A percentile compares a stretch with the other conserved stretches of the same genome.
Conservation (phyloP, 2,888 invertebrate genomes). For the Archips xylosteana region DNA sequence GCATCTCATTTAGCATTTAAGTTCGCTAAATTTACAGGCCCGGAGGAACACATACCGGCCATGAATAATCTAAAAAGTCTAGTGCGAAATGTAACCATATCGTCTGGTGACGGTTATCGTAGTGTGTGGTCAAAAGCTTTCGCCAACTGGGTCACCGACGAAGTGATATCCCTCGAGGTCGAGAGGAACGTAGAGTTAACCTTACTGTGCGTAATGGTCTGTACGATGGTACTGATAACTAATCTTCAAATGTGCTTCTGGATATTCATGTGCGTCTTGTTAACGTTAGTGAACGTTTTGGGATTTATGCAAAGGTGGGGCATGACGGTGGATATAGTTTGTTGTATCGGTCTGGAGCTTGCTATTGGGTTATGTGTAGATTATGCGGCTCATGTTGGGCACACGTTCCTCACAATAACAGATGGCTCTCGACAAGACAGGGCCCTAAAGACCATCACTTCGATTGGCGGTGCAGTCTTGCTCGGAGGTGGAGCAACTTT, state of each 20-base stretch:
- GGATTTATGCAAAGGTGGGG: slow-evolving; percentile 94
- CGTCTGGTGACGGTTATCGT: slow-evolving; percentile 86
- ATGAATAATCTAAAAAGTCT: slow-evolving; percentile 88
- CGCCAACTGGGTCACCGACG: slow-evolving; percentile 92
- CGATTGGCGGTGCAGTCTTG: slow-evolving; percentile 91
- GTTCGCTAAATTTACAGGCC: slow-evolving; percentile 86
- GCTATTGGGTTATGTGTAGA: slow-evolving; percentile 94
- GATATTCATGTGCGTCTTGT: slow-evolving; percentile 90
- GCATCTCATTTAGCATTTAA: slow-evolving; percentile 88
- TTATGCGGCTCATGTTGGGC: slow-evolving; percentile 93
- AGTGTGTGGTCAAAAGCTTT: slow-evolving; percentile 91
- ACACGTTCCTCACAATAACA: slow-evolving; percentile 89
- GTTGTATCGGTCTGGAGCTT: slow-evolving; percentile 92
- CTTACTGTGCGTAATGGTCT: slow-evolving; percentile 91
- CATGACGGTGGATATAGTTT: slow-evolving; percentile 92
- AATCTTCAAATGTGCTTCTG: slow-evolving; percentile 91
- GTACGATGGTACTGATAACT: slow-evolving; percentile 90
- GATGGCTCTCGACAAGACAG: slow-evolving; percentile 84
- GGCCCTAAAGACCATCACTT: slow-evolving; percentile 87
- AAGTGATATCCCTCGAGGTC: slow-evolving; percentile 91
- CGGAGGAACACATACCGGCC: slow-evolving; percentile 89
- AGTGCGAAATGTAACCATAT: slow-evolving; percentile 84
- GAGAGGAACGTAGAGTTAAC: slow-evolving; percentile 91
- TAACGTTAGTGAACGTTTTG: slow-evolving; percentile 90
- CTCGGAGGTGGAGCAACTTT: slow-evolving; percentile 92